These are phyloP conservation scores for Agrotis ipsilon DNA, from an alignment of 2,888 invertebrate genomes.

Conservation along the genomic window DNA sequence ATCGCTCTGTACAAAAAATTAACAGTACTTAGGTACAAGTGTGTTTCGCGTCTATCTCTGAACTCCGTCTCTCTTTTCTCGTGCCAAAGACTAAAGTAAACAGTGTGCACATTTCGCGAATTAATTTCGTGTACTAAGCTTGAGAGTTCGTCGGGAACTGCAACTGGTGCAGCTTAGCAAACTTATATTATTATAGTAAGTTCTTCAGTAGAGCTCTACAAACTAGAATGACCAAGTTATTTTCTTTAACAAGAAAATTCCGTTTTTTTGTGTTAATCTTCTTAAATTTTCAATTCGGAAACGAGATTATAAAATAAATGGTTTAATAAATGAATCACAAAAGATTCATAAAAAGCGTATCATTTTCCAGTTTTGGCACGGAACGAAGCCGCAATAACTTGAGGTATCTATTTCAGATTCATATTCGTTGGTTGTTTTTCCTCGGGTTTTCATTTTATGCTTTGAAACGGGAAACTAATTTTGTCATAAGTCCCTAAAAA, in stretches of 20 bases:
- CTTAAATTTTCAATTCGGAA: constrained; percentile 29
- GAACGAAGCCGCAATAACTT: constrained; percentile 22
- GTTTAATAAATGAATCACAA: constrained; percentile 8
- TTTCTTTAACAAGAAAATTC: constrained; percentile 17
- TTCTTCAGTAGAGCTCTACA: constrained; percentile 10
- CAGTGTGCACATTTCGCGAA: constrained; percentile 19
- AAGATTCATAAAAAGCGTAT: constrained; percentile 22
- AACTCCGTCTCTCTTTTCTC: constrained; percentile 11
- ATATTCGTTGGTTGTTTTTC: constrained; percentile 18
- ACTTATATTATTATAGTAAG: constrained; percentile 41
- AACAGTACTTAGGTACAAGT: constrained; percentile 16
- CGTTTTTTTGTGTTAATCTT: constrained; percentile 16
- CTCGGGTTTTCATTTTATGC: constrained; percentile 4
- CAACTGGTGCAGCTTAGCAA: constrained; percentile 43
- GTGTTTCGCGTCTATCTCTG: constrained; percentile 50
- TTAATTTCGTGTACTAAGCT: constrained; percentile 41
- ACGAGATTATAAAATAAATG: constrained; percentile 18
- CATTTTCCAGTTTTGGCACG: constrained; percentile 48
- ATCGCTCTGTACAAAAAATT: constrained; percentile 60
- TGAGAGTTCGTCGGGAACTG: constrained; percentile 22
- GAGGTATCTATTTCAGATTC: constrained; percentile 32
- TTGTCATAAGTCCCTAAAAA: neutral
- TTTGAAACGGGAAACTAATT: constrained; percentile 8
- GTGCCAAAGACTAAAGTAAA: constrained; percentile 14
- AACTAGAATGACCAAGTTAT: constrained; percentile 18